Conservation (phyloP, 2,888 invertebrate genomes). For the Tinea semifulvella region DNA sequence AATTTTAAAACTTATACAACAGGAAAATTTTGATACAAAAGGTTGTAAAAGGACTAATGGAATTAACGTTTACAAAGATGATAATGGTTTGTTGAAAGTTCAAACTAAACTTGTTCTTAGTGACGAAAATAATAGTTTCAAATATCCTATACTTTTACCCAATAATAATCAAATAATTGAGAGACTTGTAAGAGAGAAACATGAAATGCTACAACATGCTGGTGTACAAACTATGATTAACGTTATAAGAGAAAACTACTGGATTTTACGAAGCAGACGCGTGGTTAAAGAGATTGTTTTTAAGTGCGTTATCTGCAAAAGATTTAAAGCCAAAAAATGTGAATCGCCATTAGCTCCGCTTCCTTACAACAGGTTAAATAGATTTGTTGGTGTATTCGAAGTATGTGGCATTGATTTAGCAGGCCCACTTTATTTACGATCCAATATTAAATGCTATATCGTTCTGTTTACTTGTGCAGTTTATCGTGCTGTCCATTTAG, state of each 20-base stretch:
- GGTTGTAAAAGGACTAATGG: not conserved
- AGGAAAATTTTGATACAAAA: not conserved
- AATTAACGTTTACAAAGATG: too few relatives aligned
- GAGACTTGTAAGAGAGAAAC: too few relatives aligned
- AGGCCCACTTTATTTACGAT: not conserved
- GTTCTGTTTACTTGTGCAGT: slow-evolving; percentile 5
- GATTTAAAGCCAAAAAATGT: slow-evolving; percentile 3
- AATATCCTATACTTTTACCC: slow-evolving; percentile 7
- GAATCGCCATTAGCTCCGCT: slow-evolving; percentile 2
- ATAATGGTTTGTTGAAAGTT: slow-evolving; percentile 1
- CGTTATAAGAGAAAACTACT: slow-evolving; percentile 1
- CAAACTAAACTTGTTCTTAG: not conserved
- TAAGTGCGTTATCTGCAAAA: slow-evolving; percentile 3
- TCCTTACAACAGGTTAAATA: not conserved
- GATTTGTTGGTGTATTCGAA: slow-evolving; percentile 1
- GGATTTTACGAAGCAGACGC: too few relatives aligned
- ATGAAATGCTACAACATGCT: slow-evolving; percentile 1
- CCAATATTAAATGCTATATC: not conserved
- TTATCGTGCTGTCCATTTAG: not conserved
- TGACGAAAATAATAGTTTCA: not conserved
- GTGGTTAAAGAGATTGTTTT: not conserved
- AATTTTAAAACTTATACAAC: not conserved
- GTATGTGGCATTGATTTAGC: slow-evolving; percentile 1
- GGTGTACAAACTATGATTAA: slow-evolving; percentile 3
- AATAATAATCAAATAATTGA: not conserved